These are phyloP conservation scores for Drosophila ambigua DNA, from an alignment of 1,140 invertebrate species.

Conservation along the genomic window DNA sequence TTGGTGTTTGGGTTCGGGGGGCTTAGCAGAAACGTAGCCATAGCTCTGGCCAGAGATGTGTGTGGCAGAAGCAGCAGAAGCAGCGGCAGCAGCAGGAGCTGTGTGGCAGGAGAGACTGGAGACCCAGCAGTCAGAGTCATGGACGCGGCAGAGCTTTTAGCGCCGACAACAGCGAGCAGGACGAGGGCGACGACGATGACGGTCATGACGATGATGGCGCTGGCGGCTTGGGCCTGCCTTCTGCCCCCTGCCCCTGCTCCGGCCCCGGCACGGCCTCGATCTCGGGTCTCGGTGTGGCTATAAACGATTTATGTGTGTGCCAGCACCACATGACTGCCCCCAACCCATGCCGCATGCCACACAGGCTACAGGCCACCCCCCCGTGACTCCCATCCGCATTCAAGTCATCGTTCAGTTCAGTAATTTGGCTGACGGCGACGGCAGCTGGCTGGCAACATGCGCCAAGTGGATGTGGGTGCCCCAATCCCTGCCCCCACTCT, in stretches of 20 bases:
- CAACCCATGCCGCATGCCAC: conserved; percentile 17
- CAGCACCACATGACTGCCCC: conserved; percentile 68
- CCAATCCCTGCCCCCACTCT: conserved; percentile 11
- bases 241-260: no score
- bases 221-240: conserved; percentile 41
- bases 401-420: conserved; percentile 81
- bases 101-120: conserved; percentile 13
- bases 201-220: conserved; percentile 59
- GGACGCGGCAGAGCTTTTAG: conserved; percentile 47
- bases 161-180: conserved; percentile 18
- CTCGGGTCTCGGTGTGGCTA: conserved; percentile 64
- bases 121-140: conserved; percentile 32
- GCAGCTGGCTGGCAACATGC: conserved; percentile 68
- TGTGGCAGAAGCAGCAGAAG: neutral
- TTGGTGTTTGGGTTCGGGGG: conserved; percentile 27
- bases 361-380: neutral
- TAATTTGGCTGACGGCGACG: conserved; percentile 77
- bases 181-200: neutral
- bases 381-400: conserved; percentile 34
- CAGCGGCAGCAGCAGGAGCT: conserved; percentile 15
- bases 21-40: conserved; percentile 17
- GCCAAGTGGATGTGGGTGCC: conserved; percentile 30
- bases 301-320: conserved; percentile 81
- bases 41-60: conserved; percentile 17
- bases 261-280: no score